A percentile compares a stretch with the other conserved stretches of the same genome.
phyloP scores from a whole-genome alignment of 2,797 vertebrate genomes.

The Diplodus puntazzo region DNA sequence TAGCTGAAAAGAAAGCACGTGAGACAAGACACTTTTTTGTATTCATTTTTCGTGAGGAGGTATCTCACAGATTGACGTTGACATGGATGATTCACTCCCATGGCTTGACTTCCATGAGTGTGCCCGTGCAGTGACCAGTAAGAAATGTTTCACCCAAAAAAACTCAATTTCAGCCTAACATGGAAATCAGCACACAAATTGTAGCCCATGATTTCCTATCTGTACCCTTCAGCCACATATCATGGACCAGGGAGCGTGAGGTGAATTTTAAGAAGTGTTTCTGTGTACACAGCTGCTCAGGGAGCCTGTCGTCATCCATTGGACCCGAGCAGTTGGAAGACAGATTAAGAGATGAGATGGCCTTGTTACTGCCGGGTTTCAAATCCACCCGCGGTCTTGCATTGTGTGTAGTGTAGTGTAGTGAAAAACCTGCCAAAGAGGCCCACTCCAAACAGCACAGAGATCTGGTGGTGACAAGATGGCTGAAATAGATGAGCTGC shows the following conservation, averaged over 20 bases:
- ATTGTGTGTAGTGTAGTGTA: constrained; percentile 6
- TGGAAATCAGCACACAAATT: constrained; percentile 42
- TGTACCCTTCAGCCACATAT: constrained; percentile 44
- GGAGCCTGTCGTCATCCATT: constrained; percentile 34
- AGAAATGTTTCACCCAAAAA: constrained; percentile 6
- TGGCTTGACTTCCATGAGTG: background rate
- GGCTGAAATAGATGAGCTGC: constrained; percentile 24
- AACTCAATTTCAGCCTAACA: constrained; percentile 18
- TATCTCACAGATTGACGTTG: constrained; percentile 5
- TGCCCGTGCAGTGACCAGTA: background rate
- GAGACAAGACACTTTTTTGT: background rate
- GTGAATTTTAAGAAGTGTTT: constrained; percentile 39
- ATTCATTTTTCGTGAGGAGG: constrained; percentile 4
- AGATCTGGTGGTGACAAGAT: constrained; percentile 14
- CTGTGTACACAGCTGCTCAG: constrained; percentile 37
- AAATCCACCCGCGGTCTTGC: constrained; percentile 46
- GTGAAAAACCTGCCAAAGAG: constrained; percentile 18
- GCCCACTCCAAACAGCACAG: constrained; percentile 1
- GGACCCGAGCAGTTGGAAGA: constrained; percentile 43
- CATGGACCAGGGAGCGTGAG: constrained; percentile 19
- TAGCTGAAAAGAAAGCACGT: constrained; percentile 15
- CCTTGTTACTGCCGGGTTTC: constrained; percentile 45
- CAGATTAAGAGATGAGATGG: constrained; percentile 62
- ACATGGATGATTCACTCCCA: background rate
- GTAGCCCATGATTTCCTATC: constrained; percentile 26